Evolutionary conservation across 1,140 invertebrate species (phyloP), one percentile per base, ranked within the genome.

Genomic region (Lamellibrachia luymesi): DNA sequence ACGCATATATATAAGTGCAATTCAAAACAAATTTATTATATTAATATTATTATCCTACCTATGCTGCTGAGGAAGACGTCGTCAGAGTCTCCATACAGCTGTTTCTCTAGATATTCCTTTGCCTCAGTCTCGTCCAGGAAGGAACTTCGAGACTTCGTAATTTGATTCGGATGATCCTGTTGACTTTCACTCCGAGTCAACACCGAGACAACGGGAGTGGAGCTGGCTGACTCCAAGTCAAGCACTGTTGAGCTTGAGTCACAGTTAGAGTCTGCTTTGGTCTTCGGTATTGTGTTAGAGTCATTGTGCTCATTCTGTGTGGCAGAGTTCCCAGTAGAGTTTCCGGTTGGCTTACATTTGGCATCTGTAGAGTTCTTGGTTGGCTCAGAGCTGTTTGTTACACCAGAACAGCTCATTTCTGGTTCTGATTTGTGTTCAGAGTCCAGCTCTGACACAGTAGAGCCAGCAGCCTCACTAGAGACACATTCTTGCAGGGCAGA

Each of bases 121-220:
- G 96, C 96, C 90, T 95, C 94, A 52, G 94, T 93, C 52, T 95
- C 95, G 94, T 96, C 94, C 4, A 95, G 91, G 50, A 92, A 94
- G 64, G 64, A 80, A 22, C 64, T 80, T 80, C 64, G 64, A 17
- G 64, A 80, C 17, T n/a, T 93, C 50, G 89, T 92, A 94, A 38
- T 51, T 2, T 64, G 92, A 51, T 10, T 51, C 17, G 51, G 50
- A 22, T 49, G n/a, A 38, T 52, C 49, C 4, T 17, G 92, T 51
- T 38, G 92, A 92, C 4, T 92, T 22, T 51, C 6, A 1, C 52
- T 80, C 64, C 25, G 64, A 22, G 64, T 38, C 38, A 38, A 38
- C 38, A 38, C 64, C 25, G 64, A 80, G 4, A 22, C 17, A 2
- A 80, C 64, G 13, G 13, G 64, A 38, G 38, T 38, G 38, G 38